Conservation (phyloP, 2,113 vertebrate genomes). For the Carassius gibelio region DNA sequence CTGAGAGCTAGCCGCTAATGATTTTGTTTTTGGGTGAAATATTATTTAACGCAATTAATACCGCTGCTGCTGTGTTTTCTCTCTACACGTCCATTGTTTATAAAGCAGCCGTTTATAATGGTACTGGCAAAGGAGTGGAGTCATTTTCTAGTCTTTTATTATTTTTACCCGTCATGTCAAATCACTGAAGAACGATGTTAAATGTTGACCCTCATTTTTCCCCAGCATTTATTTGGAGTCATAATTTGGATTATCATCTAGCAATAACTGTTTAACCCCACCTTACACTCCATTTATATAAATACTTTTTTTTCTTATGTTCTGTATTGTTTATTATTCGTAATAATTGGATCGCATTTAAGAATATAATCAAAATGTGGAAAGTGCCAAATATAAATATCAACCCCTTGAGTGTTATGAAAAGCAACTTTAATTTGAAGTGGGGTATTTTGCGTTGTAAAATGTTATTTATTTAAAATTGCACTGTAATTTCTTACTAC, state of each 20-base stretch:
- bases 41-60: not conserved
- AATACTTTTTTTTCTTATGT: no score
- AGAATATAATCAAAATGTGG: slow-evolving; percentile 5
- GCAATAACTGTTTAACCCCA: not conserved
- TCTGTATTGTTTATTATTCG: not conserved
- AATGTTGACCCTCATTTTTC: not conserved
- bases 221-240: not conserved
- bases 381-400: slow-evolving; percentile 68
- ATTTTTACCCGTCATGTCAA: not conserved
- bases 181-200: not conserved
- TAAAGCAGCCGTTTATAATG: slow-evolving; percentile 15
- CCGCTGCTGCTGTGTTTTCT: slow-evolving; percentile 8
- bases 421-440: not conserved
- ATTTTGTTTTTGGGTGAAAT: no score
- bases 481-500: slow-evolving; percentile 75
- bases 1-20: not conserved
- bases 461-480: slow-evolving; percentile 64
- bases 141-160: not conserved
- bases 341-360: not conserved
- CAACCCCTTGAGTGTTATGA: slow-evolving; percentile 20
- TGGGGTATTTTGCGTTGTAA: slow-evolving; percentile 21
- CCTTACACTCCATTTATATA: not conserved
- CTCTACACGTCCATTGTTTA: not conserved
- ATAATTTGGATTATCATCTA: not conserved
- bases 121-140: slow-evolving; percentile 33